Evolutionary conservation across 1,140 invertebrate genomes (phyloP).

Genomic region (Anastrepha obliqua): DNA sequence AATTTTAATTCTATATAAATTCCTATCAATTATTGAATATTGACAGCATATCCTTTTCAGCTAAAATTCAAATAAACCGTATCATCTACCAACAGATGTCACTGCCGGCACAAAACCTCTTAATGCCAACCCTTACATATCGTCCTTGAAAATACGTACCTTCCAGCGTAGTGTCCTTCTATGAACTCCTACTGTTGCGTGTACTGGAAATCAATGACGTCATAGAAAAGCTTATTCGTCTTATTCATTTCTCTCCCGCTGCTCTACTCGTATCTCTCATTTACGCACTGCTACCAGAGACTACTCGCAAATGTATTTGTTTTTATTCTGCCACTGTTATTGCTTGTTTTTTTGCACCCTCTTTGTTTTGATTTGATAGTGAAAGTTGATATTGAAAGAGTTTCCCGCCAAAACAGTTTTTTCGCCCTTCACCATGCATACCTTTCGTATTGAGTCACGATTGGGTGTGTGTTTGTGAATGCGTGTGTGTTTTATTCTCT

Average conservation of each 20-base stretch:
- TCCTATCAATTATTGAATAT: too few species aligned
- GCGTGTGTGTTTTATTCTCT: not conserved
- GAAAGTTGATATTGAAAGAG: not conserved
- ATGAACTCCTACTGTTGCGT: conserved; percentile 2
- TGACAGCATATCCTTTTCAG: too few species aligned
- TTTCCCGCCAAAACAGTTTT: conserved; percentile 27
- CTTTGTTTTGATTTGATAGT: conserved; percentile 30
- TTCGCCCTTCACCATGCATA: not conserved
- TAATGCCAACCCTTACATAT: not conserved
- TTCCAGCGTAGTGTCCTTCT: conserved; percentile 21
- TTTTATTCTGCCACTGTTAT: not conserved
- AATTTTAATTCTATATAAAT: not conserved
- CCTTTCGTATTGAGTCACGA: not conserved
- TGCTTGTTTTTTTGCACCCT: not conserved
- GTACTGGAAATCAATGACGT: conserved; percentile 38
- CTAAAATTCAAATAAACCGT: not conserved
- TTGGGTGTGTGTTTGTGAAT: not conserved
- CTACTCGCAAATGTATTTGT: not conserved
- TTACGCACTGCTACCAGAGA: not conserved
- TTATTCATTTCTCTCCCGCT: not conserved
- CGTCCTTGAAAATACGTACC: not conserved
- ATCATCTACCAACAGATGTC: conserved; percentile 3
- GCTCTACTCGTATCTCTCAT: too few species aligned
- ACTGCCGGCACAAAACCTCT: not conserved
- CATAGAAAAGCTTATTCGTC: conserved; percentile 17